phyloP scores from a whole-genome alignment of 2,888 invertebrate species.

The Ctenicera cuprea region DNA sequence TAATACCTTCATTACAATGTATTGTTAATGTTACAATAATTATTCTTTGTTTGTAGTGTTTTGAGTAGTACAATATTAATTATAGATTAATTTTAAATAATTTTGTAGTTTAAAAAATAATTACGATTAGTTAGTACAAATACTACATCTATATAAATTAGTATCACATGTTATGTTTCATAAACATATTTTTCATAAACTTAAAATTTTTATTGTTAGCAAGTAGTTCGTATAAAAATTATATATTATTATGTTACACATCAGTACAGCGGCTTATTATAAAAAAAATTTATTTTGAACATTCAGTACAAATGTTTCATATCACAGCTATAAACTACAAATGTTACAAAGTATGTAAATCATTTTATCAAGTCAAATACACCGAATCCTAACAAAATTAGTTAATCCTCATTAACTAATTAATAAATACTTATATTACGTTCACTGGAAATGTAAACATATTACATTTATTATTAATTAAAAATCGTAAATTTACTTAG shows the following conservation, averaged over 20 bases:
- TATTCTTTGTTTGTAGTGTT: neutral
- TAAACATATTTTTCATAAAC: neutral
- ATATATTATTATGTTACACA: constrained; percentile 1
- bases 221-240: neutral
- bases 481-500: constrained; percentile 17
- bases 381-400: neutral
- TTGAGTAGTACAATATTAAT: neutral
- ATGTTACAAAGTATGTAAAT: neutral
- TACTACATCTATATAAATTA: constrained; percentile 15
- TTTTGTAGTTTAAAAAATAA: constrained; percentile 9
- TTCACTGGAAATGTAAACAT: constrained; percentile 8
- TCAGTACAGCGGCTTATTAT: neutral
- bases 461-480: constrained; percentile 4
- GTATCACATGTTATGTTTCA: constrained; percentile 27
- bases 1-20: neutral
- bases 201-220: constrained; percentile 1
- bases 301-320: constrained; percentile 14
- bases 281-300: constrained; percentile 3
- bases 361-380: neutral
- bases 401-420: neutral
- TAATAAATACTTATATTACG: neutral
- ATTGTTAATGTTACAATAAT: neutral
- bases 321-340: constrained; percentile 10
- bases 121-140: constrained; percentile 14
- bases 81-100: neutral